Conservation (phyloP, 2,797 vertebrate genomes). For the Centroberyx gerrardi region DNA sequence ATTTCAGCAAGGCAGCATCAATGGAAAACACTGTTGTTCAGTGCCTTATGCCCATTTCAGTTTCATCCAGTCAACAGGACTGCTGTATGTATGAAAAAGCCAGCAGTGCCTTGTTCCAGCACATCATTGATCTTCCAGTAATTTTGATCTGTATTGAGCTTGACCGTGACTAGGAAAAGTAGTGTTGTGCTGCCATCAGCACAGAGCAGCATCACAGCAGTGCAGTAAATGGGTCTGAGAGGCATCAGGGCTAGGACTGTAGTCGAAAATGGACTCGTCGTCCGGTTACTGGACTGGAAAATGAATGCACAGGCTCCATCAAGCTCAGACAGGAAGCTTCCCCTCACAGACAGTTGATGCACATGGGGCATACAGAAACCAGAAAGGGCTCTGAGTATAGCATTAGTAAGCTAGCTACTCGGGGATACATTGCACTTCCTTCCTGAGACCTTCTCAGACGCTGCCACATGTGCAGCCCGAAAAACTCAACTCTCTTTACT, state of each 20-base stretch:
- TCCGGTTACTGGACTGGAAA: constrained; percentile 74
- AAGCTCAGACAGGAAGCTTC: constrained; percentile 54
- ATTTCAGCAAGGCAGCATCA: constrained; percentile 31
- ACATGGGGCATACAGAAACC: constrained; percentile 1
- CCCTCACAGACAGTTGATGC: constrained; percentile 48
- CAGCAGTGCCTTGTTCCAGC: constrained; percentile 6
- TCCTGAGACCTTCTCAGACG: neutral
- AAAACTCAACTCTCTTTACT: neutral
- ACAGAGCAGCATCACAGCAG: constrained; percentile 30
- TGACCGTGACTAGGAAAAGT: constrained; percentile 46
- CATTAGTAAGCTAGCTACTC: neutral
- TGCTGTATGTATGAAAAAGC: constrained; percentile 39
- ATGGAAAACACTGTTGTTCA: neutral
- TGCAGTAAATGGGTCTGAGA: constrained; percentile 59
- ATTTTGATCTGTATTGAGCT: constrained; percentile 55
- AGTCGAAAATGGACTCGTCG: constrained; percentile 57
- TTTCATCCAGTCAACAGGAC: constrained; percentile 30
- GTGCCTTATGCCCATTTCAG: constrained; percentile 46
- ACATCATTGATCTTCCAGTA: constrained; percentile 42
- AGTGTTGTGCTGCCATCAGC: constrained; percentile 45
- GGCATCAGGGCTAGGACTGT: constrained; percentile 49
- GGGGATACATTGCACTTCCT: neutral
- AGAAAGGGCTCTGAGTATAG: neutral
- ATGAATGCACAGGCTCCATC: constrained; percentile 55
- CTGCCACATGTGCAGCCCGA: neutral